Evolutionary conservation across 2,113 vertebrate species (phyloP).

Genomic region (Panurus biarmicus): DNA sequence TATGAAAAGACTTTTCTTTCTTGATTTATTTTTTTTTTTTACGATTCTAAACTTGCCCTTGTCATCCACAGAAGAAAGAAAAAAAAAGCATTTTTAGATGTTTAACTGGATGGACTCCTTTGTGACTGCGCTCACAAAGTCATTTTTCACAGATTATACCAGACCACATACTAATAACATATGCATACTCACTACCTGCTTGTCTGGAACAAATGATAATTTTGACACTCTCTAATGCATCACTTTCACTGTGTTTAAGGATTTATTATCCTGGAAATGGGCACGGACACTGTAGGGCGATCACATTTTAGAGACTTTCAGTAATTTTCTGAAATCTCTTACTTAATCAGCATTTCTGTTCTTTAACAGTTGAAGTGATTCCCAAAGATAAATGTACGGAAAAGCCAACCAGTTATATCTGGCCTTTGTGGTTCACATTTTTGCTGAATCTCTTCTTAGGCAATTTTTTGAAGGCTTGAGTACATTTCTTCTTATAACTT

Average conservation of each 20-base stretch:
- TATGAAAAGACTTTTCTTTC: background rate
- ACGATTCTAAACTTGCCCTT: background rate
- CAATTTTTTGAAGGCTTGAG: background rate
- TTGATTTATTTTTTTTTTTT: background rate
- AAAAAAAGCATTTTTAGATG: background rate
- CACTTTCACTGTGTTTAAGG: constrained; percentile 13
- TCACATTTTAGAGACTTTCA: background rate
- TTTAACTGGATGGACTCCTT: background rate
- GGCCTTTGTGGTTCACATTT: background rate
- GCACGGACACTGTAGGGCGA: background rate
- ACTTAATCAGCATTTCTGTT: background rate
- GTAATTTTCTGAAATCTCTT: constrained; percentile 11
- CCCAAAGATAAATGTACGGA: background rate
- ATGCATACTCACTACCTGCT: constrained; percentile 33
- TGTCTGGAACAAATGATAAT: constrained; percentile 60
- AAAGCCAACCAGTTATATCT: background rate
- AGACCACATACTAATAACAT: constrained; percentile 44
- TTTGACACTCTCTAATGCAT: constrained; percentile 41
- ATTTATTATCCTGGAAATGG: constrained; percentile 33
- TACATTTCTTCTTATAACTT: background rate
- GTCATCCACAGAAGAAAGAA: background rate
- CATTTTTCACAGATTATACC: constrained; percentile 28
- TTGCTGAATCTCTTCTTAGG: background rate
- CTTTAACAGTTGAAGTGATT: background rate
- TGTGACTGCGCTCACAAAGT: background rate